Conservation (phyloP, 1,140 invertebrate species). For the Apocrypta bakeri region DNA sequence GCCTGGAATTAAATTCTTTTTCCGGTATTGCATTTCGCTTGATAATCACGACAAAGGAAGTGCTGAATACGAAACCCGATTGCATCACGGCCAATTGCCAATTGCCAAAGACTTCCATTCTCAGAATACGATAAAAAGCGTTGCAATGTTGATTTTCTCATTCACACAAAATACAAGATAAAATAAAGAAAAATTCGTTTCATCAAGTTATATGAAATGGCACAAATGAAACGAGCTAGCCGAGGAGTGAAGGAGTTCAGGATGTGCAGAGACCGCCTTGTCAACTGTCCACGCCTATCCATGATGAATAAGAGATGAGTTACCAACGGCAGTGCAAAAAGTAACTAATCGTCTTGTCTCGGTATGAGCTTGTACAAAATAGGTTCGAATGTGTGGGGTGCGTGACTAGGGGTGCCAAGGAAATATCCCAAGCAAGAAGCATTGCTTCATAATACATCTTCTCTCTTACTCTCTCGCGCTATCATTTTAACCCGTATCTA, state of each 20-base stretch:
- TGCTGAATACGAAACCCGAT: background rate
- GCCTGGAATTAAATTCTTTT: slow-evolving; percentile 53
- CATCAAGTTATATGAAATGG: too few relatives aligned
- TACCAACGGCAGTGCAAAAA: slow-evolving; percentile 49
- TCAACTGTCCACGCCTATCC: background rate
- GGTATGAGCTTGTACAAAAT: slow-evolving; percentile 56
- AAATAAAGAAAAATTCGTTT: too few relatives aligned
- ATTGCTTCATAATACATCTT: slow-evolving; percentile 52
- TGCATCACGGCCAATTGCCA: background rate
- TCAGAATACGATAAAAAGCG: too few relatives aligned
- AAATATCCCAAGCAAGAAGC: slow-evolving; percentile 48
- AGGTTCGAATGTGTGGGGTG: slow-evolving; percentile 50
- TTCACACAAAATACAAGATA: too few relatives aligned
- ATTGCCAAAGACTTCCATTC: background rate
- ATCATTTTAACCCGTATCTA: background rate
- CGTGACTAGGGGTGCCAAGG: slow-evolving; percentile 41
- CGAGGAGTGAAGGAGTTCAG: too few relatives aligned
- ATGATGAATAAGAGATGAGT: slow-evolving; percentile 63
- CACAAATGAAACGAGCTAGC: too few relatives aligned
- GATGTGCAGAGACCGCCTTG: background rate
- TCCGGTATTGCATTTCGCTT: slow-evolving; percentile 9
- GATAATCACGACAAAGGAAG: background rate
- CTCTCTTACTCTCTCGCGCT: slow-evolving; percentile 30
- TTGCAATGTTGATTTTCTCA: too few relatives aligned
- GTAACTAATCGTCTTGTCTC: slow-evolving; percentile 63